Conservation (phyloP, 2,797 vertebrate genomes). For the Acanthurus lineatus region DNA sequence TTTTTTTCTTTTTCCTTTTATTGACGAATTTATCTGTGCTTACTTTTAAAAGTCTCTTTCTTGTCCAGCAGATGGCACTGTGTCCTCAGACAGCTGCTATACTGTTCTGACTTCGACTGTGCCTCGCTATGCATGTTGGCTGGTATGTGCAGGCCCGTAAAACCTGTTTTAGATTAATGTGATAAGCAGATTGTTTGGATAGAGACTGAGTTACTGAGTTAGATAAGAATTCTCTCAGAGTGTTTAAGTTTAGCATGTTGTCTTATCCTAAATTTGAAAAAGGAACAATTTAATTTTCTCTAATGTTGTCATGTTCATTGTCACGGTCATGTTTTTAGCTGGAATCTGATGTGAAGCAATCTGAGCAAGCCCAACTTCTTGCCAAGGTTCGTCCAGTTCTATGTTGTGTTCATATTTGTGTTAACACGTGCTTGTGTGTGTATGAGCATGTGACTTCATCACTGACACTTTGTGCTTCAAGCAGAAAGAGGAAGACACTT, state of each 20-base stretch:
- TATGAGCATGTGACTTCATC: background rate
- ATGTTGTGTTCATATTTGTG: no score
- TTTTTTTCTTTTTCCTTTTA: conserved; percentile 13
- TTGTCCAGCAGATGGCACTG: conserved; percentile 91
- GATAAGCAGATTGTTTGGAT: background rate
- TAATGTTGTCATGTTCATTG: background rate
- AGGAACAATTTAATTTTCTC: no score
- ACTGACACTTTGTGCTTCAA: conserved; percentile 25
- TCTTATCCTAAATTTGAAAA: no score
- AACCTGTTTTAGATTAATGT: background rate
- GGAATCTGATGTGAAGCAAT: conserved; percentile 92
- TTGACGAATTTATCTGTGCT: conserved; percentile 15
- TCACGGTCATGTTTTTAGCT: conserved; percentile 81
- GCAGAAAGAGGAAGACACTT: conserved; percentile 88
- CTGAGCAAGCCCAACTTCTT: conserved; percentile 89
- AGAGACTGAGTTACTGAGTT: background rate
- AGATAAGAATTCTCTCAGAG: background rate
- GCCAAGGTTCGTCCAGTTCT: conserved; percentile 80
- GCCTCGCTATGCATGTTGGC: conserved; percentile 93
- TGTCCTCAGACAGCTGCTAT: conserved; percentile 90
- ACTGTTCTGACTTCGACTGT: conserved; percentile 91
- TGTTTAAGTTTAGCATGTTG: background rate
- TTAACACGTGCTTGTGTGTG: background rate
- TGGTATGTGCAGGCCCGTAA: conserved; percentile 84
- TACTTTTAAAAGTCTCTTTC: conserved; percentile 12